Evolutionary conservation across 2,888 invertebrate species (phyloP).

Genomic region (Maniola hyperantus): DNA sequence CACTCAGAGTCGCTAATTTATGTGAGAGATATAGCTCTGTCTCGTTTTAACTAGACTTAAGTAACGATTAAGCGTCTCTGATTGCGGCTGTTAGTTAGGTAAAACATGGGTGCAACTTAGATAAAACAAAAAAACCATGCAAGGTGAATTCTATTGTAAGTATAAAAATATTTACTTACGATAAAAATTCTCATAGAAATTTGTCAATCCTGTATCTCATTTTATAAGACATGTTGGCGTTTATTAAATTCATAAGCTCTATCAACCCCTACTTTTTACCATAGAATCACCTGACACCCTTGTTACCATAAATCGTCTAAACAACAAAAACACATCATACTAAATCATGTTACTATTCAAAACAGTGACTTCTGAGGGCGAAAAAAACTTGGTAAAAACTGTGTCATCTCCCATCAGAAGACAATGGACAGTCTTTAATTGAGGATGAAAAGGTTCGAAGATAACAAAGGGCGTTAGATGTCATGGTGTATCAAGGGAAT

Average conservation of each 20-base stretch:
- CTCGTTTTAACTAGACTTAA: too few relatives aligned
- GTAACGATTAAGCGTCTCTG: too few relatives aligned
- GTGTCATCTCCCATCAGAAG: conserved; percentile 74
- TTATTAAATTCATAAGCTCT: conserved; percentile 45
- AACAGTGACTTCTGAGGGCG: conserved; percentile 63
- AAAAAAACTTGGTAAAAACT: conserved; percentile 58
- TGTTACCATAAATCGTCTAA: conserved; percentile 69
- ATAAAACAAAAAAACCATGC: neutral
- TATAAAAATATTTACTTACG: neutral
- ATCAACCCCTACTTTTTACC: conserved; percentile 45
- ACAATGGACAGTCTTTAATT: conserved; percentile 74
- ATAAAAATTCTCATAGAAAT: neutral
- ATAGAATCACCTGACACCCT: conserved; percentile 55
- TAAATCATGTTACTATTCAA: conserved; percentile 78
- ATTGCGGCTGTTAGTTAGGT: too few relatives aligned
- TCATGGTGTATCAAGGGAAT: conserved; percentile 80
- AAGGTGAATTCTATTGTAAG: neutral
- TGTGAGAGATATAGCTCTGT: too few relatives aligned
- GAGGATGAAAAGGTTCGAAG: conserved; percentile 64
- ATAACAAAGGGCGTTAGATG: conserved; percentile 75
- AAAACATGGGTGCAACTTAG: too few relatives aligned
- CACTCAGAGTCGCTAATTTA: too few relatives aligned
- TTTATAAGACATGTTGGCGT: conserved; percentile 7
- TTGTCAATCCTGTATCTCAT: conserved; percentile 1
- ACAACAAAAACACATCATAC: conserved; percentile 67